phyloP scores from a whole-genome alignment of 2,797 vertebrate genomes.

The Danio tinwini region DNA sequence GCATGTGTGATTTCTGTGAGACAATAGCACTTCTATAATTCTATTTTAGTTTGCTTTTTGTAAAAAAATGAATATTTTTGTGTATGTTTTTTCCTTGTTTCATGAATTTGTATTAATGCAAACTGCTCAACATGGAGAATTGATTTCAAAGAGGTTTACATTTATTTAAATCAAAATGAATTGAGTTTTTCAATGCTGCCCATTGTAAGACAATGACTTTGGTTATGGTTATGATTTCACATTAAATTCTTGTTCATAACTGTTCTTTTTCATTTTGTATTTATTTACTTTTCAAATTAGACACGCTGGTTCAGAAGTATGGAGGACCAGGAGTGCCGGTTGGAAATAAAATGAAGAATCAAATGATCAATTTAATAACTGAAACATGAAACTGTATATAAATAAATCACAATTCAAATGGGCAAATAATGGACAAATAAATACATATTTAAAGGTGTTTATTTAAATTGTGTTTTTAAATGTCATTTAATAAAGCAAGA shows the following conservation, averaged over 20 bases:
- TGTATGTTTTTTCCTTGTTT: background rate
- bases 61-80: background rate
- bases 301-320: no score
- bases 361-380: no score
- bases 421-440: no score
- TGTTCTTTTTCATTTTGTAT: background rate
- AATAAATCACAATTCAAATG: no score
- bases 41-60: slow-evolving; percentile 13
- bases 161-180: background rate
- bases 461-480: no score
- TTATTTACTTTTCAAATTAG: background rate
- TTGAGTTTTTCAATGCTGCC: background rate
- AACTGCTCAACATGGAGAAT: background rate
- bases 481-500: no score
- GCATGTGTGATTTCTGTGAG: slow-evolving; percentile 19
- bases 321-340: no score
- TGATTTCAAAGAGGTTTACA: background rate
- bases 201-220: background rate
- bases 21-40: background rate
- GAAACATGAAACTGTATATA: no score
- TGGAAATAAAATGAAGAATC: no score
- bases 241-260: background rate
- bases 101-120: background rate
- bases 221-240: background rate
- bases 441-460: no score